Percentiles rank a stretch among this genome's conserved stretches.
These are phyloP conservation scores for Blastobasis adustella DNA, from an alignment of 2,888 invertebrate species.

Conservation along the genomic window DNA sequence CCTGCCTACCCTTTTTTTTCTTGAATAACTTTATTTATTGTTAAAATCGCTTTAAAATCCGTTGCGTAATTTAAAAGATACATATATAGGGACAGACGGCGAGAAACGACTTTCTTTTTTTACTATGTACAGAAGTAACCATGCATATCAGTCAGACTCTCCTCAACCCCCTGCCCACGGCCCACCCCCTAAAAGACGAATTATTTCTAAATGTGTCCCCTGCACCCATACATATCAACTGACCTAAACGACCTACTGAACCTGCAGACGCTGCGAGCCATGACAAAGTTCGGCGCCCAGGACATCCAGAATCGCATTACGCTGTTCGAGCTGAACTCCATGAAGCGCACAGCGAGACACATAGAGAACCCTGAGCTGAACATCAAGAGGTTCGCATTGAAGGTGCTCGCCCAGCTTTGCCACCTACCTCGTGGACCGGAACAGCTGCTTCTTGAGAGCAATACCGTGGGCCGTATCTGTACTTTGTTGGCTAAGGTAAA, in stretches of 20 bases:
- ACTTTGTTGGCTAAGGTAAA: constrained; percentile 51
- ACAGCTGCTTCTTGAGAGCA: constrained; percentile 47
- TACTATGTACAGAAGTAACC: too few species aligned
- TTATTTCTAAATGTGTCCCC: too few species aligned
- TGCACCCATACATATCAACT: too few species aligned
- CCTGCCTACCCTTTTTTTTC: too few species aligned
- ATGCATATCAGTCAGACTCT: too few species aligned
- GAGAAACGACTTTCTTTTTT: too few species aligned
- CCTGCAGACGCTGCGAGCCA: constrained; percentile 54
- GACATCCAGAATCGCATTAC: constrained; percentile 50
- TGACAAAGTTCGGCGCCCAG: constrained; percentile 61
- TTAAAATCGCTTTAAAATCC: too few species aligned
- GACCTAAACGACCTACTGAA: neutral
- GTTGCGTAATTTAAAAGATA: too few species aligned
- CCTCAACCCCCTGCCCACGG: too few species aligned
- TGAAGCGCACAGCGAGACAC: constrained; percentile 47
- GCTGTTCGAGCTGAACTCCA: constrained; percentile 44
- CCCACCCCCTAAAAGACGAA: too few species aligned
- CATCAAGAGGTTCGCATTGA: constrained; percentile 64
- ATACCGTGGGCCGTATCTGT: constrained; percentile 55
- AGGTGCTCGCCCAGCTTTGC: constrained; percentile 67
- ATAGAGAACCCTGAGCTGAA: constrained; percentile 54
- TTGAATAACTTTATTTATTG: too few species aligned
- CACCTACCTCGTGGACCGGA: constrained; percentile 61
- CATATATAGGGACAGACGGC: too few species aligned